Evolutionary conservation across 1,140 invertebrate species (phyloP), one percentile per base, ranked within the genome.

Genomic region (Scaptomyza hsui): DNA sequence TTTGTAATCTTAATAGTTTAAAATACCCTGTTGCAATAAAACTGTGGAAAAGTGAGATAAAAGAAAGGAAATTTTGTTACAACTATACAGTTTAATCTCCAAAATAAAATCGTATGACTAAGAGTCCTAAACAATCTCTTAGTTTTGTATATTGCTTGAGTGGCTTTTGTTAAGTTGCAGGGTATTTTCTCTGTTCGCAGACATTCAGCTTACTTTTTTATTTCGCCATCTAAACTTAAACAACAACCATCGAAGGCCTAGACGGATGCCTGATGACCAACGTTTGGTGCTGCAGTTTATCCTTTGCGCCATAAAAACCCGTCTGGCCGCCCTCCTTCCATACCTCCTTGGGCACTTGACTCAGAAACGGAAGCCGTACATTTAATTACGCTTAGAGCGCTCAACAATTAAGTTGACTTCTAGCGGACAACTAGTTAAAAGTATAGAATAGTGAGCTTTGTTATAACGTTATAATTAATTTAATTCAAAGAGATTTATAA

Each of bases 311-410:
- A 55, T 64, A 60, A 65, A 77, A 77, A 53, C 44, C 67, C 67
- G 78, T 72, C 60, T 75, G 78, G 69, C 70, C 70, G 45, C 26
- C 62, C 29, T 26, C 29, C 24, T 81, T 74, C 74, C 78, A n/a
- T n/a, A n/a, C n/a, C 39, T 42, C 24, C 52, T 64, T 47, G 0
- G 24, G 1, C 24, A 42, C 24, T 18, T 44, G 51, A 53, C 18
- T 29, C 4, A 6, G 26, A 26, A 32, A 35, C 51, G 75, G 52
- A 71, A 56, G 65, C 61, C 60, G 65, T 47, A 75, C 57, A 78
- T 82, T 82, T 83, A 82, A 82, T 82, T 82, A 75, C 70, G 56
- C 49, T 19, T 71, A 56, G 61, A 48, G 52, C 44, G 60, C 63
- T 53, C 70, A 74, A 72, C 78, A 75, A 77, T 62, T 70, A 44